Conservation (phyloP, 2,888 invertebrate species). For the Cepaea hortensis region DNA sequence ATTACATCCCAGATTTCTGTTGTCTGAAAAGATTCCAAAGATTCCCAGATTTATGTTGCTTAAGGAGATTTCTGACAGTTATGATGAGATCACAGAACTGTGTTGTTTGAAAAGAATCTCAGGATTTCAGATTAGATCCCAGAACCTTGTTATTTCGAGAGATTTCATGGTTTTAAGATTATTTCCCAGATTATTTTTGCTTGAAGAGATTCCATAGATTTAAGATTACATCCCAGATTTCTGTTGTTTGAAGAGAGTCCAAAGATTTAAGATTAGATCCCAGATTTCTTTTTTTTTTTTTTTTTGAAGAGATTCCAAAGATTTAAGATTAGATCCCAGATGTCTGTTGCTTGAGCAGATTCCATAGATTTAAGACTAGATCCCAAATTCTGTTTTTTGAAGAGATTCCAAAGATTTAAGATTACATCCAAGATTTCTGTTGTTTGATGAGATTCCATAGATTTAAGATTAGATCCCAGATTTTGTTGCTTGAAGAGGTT, state of each 20-base stretch:
- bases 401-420: background rate
- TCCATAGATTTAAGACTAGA: no score
- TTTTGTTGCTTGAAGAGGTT: background rate
- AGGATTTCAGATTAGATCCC: no score
- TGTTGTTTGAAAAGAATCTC: no score
- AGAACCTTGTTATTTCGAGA: no score
- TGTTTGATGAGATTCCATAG: background rate
- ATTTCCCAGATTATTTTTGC: background rate
- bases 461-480: background rate
- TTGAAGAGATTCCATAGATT: background rate
- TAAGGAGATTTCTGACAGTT: no score
- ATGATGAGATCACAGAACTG: no score
- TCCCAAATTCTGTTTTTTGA: background rate
- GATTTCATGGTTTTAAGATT: no score
- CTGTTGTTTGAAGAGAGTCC: background rate
- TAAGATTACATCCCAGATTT: background rate
- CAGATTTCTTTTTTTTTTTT: no score
- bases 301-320: background rate
- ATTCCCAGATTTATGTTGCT: no score
- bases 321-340: background rate
- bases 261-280: background rate
- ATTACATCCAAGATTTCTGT: background rate
- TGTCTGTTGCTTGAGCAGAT: background rate
- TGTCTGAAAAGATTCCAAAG: background rate
- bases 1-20: background rate